These are phyloP conservation scores for Notodonta ziczac DNA, from an alignment of 2,888 invertebrate species.

Conservation along the genomic window DNA sequence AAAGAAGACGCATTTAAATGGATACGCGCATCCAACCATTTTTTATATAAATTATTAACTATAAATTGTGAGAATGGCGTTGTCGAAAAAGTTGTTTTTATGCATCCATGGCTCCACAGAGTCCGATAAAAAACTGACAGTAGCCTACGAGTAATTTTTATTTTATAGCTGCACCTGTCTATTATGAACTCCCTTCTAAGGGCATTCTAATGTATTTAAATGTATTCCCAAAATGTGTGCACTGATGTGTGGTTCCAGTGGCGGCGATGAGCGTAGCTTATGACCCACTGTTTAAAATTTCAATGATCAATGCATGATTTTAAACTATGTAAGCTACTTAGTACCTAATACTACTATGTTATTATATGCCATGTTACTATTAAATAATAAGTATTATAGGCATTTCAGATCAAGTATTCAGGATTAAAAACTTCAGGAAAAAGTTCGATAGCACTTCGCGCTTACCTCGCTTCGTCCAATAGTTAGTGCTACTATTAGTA, in stretches of 20 bases:
- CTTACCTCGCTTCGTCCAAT: no score
- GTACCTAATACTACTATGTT: no score
- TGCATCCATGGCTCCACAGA: slow-evolving; percentile 19
- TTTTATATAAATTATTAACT: slow-evolving; percentile 26
- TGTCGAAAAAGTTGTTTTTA: slow-evolving; percentile 25
- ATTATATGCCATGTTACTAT: no score
- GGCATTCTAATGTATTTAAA: slow-evolving; percentile 77
- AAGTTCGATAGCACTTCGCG: no score
- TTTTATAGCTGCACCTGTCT: slow-evolving; percentile 69
- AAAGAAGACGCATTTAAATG: background rate
- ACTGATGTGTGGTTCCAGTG: slow-evolving; percentile 41
- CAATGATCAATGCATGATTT: no score
- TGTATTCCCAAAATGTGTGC: slow-evolving; percentile 63
- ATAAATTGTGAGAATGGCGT: slow-evolving; percentile 13
- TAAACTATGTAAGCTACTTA: no score
- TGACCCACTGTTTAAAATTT: no score
- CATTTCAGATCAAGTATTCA: no score
- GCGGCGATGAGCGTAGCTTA: slow-evolving; percentile 22
- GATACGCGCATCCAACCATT: slow-evolving; percentile 24
- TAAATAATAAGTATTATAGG: no score
- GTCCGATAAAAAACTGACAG: slow-evolving; percentile 53
- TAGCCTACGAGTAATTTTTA: slow-evolving; percentile 60
- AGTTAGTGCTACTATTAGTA: no score
- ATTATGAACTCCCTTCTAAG: slow-evolving; percentile 58
- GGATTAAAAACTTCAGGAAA: no score